Conservation (phyloP, 1,140 invertebrate genomes). For the Cataglyphis hispanica region DNA sequence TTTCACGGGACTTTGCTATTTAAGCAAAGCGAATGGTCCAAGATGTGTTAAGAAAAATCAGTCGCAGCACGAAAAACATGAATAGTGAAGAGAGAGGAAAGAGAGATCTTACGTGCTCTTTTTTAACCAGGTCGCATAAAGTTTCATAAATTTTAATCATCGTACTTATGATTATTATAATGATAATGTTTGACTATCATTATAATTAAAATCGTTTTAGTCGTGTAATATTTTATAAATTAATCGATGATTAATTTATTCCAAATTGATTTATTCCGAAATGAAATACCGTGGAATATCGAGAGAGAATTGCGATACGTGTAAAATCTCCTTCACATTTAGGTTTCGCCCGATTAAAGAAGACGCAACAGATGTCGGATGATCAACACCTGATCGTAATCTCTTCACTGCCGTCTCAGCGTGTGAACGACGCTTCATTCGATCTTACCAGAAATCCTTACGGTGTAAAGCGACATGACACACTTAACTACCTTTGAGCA, state of each 20-base stretch:
- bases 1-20: neutral
- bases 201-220: neutral
- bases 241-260: neutral
- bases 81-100: neutral
- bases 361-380: slow-evolving; percentile 67
- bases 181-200: neutral
- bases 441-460: slow-evolving; percentile 41
- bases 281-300: neutral
- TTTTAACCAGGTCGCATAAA: neutral
- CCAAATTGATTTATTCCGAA: neutral
- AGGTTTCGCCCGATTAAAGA: slow-evolving; percentile 38
- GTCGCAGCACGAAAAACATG: neutral
- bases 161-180: neutral
- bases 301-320: neutral
- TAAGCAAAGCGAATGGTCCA: too few relatives aligned
- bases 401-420: slow-evolving; percentile 34
- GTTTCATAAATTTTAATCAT: neutral
- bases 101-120: neutral
- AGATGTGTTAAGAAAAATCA: neutral
- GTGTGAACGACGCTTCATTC: slow-evolving; percentile 59
- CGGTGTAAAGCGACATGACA: slow-evolving; percentile 59
- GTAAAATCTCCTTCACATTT: slow-evolving; percentile 35
- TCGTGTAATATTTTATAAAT: neutral
- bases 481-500: slow-evolving; percentile 53
- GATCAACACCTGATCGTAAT: slow-evolving; percentile 58